Percentiles rank a stretch among this genome's conserved stretches.
Conservation (phyloP, 2,888 invertebrate species). For the Acronicta psi region DNA sequence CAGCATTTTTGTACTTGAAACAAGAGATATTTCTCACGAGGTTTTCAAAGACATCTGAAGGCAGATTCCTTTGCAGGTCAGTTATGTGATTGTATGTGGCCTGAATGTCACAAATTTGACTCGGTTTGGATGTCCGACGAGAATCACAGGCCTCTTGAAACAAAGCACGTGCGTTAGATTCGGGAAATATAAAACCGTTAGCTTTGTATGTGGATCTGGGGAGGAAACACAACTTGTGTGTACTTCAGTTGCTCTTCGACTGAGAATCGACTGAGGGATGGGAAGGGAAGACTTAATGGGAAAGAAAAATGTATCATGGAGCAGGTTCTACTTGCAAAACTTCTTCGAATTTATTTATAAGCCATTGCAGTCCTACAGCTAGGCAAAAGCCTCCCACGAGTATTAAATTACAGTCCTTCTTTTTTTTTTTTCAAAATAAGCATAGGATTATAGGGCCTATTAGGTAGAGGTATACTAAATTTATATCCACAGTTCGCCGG, state of each 20-base stretch:
- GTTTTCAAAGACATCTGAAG: conserved; percentile 55
- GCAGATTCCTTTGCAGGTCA: conserved; percentile 41
- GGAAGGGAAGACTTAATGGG: neutral
- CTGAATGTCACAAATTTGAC: conserved; percentile 66
- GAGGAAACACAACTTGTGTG: conserved; percentile 44
- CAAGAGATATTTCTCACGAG: conserved; percentile 64
- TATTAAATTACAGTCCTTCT: too few species aligned
- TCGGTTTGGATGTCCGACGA: conserved; percentile 42
- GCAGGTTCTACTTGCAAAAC: too few species aligned
- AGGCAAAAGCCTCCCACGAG: too few species aligned
- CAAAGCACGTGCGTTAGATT: conserved; percentile 63
- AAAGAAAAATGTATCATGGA: too few species aligned
- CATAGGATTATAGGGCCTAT: too few species aligned
- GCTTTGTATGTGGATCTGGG: conserved; percentile 37
- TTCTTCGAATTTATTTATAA: too few species aligned
- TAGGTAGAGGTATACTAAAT: too few species aligned
- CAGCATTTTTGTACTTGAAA: conserved; percentile 54
- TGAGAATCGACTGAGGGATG: conserved; percentile 22
- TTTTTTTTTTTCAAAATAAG: too few species aligned
- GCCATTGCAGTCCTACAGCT: too few species aligned
- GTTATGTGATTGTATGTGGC: conserved; percentile 61
- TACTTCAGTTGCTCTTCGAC: conserved; percentile 43
- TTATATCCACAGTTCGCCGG: too few species aligned
- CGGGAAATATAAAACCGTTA: conserved; percentile 43
- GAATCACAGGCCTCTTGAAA: conserved; percentile 75